Conservation (phyloP, 2,113 vertebrate species). For the Podiceps cristatus region DNA sequence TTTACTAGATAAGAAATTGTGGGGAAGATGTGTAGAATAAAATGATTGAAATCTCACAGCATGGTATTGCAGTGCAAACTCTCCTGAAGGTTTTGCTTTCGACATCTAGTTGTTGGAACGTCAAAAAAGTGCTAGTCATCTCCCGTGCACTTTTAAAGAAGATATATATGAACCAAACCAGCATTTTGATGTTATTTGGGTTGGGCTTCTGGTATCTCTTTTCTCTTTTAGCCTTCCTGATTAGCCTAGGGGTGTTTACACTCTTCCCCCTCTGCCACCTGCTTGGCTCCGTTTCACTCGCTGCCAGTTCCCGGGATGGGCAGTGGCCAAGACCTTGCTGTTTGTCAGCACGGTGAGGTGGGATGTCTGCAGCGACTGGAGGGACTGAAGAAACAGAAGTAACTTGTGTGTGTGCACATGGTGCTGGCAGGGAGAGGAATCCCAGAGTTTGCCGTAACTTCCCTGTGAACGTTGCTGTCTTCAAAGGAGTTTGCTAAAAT, state of each 20-base stretch:
- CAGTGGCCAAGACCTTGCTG: not conserved
- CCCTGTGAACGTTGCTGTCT: not conserved
- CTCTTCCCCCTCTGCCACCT: not conserved
- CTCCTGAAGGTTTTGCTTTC: not conserved
- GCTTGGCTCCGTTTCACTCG: not conserved
- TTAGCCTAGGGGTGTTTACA: not conserved
- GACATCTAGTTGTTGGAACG: not conserved
- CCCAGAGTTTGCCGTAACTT: not conserved
- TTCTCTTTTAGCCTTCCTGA: not conserved
- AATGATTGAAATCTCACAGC: not conserved
- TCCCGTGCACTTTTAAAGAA: not conserved
- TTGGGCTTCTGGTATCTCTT: not conserved
- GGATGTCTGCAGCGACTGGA: not conserved
- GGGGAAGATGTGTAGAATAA: not conserved
- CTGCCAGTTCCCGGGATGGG: not conserved
- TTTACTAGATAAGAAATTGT: not conserved
- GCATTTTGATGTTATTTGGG: not conserved
- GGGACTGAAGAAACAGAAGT: not conserved
- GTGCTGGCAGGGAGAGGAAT: not conserved
- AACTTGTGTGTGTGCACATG: not conserved
- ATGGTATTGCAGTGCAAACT: not conserved
- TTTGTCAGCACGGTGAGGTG: not conserved
- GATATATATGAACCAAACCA: not conserved
- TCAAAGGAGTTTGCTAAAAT: constrained; percentile 8
- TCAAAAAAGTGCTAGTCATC: fast-evolving